Conservation (phyloP, 2,113 vertebrate species). For the Psammodynastes pulverulentus region DNA sequence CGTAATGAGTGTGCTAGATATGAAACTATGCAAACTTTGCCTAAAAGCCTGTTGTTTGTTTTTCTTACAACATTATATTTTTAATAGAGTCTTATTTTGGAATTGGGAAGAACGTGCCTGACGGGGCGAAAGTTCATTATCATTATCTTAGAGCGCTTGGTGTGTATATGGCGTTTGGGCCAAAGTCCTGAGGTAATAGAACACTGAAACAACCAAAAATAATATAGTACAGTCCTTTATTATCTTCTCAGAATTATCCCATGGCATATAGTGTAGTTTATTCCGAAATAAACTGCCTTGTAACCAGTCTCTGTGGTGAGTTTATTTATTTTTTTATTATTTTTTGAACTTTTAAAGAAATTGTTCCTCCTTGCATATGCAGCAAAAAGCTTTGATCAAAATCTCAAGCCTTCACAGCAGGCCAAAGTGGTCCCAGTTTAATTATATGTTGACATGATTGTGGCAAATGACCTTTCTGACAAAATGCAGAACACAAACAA, state of each 20-base stretch:
- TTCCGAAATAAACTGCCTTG: neutral
- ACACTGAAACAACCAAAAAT: neutral
- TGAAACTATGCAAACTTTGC: neutral
- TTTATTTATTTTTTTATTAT: neutral
- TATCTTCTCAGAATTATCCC: neutral
- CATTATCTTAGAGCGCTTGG: neutral
- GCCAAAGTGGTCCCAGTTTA: neutral
- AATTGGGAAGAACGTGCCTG: neutral
- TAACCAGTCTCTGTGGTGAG: neutral
- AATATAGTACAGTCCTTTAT: neutral
- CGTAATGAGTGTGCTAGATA: neutral
- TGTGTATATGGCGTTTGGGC: neutral
- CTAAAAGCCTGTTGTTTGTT: neutral
- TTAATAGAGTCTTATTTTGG: neutral
- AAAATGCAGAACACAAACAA: constrained; percentile 49
- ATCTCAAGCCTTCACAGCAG: neutral
- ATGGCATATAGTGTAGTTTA: neutral
- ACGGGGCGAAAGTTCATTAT: neutral
- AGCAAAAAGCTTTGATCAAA: neutral
- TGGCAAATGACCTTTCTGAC: constrained; percentile 32
- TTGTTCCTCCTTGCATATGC: neutral
- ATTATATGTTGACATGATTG: constrained; percentile 14
- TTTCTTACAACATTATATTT: neutral
- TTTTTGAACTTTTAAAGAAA: fast-evolving
- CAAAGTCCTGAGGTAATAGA: neutral